These are phyloP conservation scores for Meriones unguiculatus DNA, from an alignment of 2,113 vertebrate species.

Conservation along the genomic window DNA sequence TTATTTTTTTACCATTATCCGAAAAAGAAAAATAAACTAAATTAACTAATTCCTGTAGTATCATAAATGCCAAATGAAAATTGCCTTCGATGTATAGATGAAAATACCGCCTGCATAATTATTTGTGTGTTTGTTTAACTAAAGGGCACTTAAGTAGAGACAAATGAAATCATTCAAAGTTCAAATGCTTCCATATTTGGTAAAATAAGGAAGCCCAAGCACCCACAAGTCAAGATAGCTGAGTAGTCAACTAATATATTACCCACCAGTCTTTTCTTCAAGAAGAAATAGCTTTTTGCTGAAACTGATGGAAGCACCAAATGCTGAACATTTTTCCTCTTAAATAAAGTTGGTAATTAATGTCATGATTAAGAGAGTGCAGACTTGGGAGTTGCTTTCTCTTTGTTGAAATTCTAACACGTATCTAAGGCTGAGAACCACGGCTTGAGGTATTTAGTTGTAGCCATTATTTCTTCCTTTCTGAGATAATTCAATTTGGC, in stretches of 20 bases:
- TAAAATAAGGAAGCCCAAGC: conserved; percentile 60
- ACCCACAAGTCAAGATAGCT: conserved; percentile 31
- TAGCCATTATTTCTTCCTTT: conserved; percentile 60
- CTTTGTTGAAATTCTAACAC: conserved; percentile 17
- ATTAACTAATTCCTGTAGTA: conserved; percentile 62
- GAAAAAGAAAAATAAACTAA: conserved; percentile 66
- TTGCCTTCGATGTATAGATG: conserved; percentile 44
- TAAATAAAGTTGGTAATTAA: conserved; percentile 75
- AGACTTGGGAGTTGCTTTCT: conserved; percentile 40
- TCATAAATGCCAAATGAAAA: conserved; percentile 68
- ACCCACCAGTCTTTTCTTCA: conserved; percentile 58
- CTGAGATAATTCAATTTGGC: conserved; percentile 29
- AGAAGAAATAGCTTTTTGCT: conserved; percentile 77
- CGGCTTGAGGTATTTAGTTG: neutral
- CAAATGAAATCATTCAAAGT: conserved; percentile 73
- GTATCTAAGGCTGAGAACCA: neutral
- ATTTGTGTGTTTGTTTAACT: conserved; percentile 71
- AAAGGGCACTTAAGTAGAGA: conserved; percentile 58
- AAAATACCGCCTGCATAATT: conserved; percentile 69
- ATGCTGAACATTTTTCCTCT: conserved; percentile 61
- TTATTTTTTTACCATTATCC: conserved; percentile 50
- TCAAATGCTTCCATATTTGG: conserved; percentile 80
- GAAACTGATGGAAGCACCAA: conserved; percentile 78
- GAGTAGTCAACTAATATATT: conserved; percentile 49
- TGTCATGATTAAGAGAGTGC: conserved; percentile 40